Evolutionary conservation across 2,113 vertebrate species (phyloP).

Genomic region (Natator depressus): DNA sequence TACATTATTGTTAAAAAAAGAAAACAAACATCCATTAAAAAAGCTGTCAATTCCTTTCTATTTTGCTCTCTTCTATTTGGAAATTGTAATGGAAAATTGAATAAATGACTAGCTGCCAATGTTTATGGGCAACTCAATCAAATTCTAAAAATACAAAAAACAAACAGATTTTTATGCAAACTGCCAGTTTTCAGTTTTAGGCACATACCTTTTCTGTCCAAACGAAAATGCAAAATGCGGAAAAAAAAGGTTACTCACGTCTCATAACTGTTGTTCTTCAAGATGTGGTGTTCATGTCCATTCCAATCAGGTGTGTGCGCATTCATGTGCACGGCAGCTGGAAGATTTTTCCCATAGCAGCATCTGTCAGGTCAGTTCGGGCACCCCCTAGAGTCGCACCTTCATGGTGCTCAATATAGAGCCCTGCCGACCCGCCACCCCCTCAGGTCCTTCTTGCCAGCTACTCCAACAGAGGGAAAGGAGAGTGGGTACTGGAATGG

Average conservation of each 20-base stretch:
- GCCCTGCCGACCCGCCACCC: too few relatives aligned
- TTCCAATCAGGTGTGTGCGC: too few relatives aligned
- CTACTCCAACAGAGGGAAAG: too few relatives aligned
- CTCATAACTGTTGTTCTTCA: too few relatives aligned
- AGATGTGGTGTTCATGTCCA: too few relatives aligned
- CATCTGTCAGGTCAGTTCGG: too few relatives aligned
- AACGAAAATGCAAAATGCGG: not conserved
- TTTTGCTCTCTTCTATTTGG: not conserved
- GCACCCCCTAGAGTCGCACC: too few relatives aligned
- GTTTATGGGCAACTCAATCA: not conserved
- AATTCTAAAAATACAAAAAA: not conserved
- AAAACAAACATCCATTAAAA: not conserved
- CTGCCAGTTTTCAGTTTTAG: not conserved
- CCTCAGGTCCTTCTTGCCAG: too few relatives aligned
- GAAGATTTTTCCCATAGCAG: too few relatives aligned
- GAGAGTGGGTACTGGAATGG: too few relatives aligned
- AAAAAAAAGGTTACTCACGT: not conserved
- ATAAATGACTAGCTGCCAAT: not conserved
- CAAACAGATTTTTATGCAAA: not conserved
- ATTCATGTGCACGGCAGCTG: rapidly evolving
- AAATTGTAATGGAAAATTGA: not conserved
- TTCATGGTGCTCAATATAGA: too few relatives aligned
- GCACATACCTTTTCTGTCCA: not conserved
- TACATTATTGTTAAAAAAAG: not conserved
- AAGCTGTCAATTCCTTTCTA: not conserved